These are phyloP conservation scores for Nudaria mundana DNA, from an alignment of 2,888 invertebrate species.

Conservation along the genomic window DNA sequence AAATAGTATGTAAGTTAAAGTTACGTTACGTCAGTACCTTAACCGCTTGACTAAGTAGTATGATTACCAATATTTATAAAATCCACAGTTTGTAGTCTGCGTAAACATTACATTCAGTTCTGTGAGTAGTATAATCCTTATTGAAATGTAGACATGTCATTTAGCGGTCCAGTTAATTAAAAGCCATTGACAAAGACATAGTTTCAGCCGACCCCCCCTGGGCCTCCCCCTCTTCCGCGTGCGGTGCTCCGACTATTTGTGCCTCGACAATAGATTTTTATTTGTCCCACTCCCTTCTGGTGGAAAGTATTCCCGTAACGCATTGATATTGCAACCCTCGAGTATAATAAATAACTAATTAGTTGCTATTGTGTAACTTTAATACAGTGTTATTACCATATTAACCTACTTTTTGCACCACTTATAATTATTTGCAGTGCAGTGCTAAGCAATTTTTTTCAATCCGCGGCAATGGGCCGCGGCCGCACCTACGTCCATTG, in stretches of 20 bases:
- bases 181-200: conserved; percentile 12
- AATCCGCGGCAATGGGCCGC: too few species aligned
- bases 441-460: too few species aligned
- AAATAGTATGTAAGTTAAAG: too few species aligned
- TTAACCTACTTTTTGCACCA: too few species aligned
- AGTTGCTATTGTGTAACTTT: conserved; percentile 4
- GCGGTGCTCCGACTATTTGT: conserved; percentile 7
- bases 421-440: too few species aligned
- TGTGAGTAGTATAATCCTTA: not conserved
- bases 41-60: too few species aligned
- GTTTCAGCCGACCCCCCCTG: conserved; percentile 1
- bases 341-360: conserved; percentile 9
- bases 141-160: conserved; percentile 5
- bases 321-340: conserved; percentile 6
- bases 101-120: too few species aligned
- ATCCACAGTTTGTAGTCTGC: too few species aligned
- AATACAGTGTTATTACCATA: too few species aligned
- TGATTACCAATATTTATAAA: too few species aligned
- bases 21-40: too few species aligned
- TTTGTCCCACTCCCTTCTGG: conserved; percentile 23
- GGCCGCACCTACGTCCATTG: too few species aligned
- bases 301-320: conserved; percentile 1
- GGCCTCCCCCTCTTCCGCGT: not conserved
- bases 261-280: conserved; percentile 29
- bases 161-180: conserved; percentile 16